These are phyloP conservation scores for Sesia bembeciformis DNA, from an alignment of 2,888 invertebrate genomes.

Conservation along the genomic window DNA sequence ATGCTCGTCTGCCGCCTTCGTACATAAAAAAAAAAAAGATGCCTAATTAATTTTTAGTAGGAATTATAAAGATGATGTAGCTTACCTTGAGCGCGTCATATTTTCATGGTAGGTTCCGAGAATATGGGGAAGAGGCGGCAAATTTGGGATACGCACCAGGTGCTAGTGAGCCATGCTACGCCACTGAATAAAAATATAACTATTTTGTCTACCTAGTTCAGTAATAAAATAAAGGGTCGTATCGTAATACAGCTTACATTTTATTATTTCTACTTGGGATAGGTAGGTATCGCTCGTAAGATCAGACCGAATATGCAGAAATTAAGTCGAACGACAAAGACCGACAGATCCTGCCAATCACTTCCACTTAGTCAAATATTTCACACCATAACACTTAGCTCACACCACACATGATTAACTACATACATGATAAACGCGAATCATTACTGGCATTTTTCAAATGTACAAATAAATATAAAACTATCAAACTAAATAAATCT, in stretches of 20 bases:
- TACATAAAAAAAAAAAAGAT: too few relatives aligned
- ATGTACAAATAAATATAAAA: slow-evolving; percentile 39
- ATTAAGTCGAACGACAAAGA: slow-evolving; percentile 34
- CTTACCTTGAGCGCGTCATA: too few relatives aligned
- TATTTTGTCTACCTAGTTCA: too few relatives aligned
- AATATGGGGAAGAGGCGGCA: too few relatives aligned
- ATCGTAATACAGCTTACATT: slow-evolving; percentile 37
- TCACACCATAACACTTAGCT: slow-evolving; percentile 11
- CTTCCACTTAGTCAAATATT: slow-evolving; percentile 20
- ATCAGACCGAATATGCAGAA: slow-evolving; percentile 45
- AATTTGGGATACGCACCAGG: too few relatives aligned
- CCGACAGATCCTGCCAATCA: slow-evolving; percentile 15
- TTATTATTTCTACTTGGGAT: slow-evolving; percentile 39
- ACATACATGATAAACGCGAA: slow-evolving; percentile 16
- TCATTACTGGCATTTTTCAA: slow-evolving; percentile 18
- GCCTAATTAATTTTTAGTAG: too few relatives aligned
- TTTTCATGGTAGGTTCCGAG: too few relatives aligned
- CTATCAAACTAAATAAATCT: slow-evolving; percentile 74
- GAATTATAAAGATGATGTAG: too few relatives aligned
- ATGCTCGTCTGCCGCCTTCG: too few relatives aligned
- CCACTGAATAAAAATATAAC: too few relatives aligned
- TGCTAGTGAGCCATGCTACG: too few relatives aligned
- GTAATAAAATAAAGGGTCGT: slow-evolving; percentile 29
- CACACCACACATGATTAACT: not conserved
- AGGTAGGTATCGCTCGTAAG: slow-evolving; percentile 47